A percentile compares a stretch with the other conserved stretches of the same genome.
phyloP scores from a whole-genome alignment of 2,888 invertebrate species.

The Rhamnusium bicolor region DNA sequence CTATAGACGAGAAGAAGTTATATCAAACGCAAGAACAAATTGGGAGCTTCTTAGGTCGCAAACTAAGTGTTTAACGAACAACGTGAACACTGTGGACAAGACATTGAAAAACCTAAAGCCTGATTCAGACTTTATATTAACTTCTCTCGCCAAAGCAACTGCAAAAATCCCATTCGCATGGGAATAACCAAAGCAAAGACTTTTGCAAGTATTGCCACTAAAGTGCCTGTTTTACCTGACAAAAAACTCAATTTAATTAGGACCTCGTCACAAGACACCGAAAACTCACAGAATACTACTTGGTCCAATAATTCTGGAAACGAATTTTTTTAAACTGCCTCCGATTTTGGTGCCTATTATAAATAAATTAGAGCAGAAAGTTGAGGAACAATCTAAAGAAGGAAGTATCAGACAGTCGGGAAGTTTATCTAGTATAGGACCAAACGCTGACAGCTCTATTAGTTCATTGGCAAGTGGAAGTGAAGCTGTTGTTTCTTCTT shows the following conservation, averaged over 20 bases:
- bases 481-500: slow-evolving; percentile 38
- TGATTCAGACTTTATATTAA: slow-evolving; percentile 68
- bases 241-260: slow-evolving; percentile 72
- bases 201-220: slow-evolving; percentile 48
- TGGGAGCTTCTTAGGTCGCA: slow-evolving; percentile 85
- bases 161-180: not conserved
- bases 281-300: slow-evolving; percentile 76
- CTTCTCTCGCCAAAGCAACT: slow-evolving; percentile 57
- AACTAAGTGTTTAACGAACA: slow-evolving; percentile 75
- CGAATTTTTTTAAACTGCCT: slow-evolving; percentile 77
- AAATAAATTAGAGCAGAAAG: slow-evolving; percentile 74
- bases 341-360: slow-evolving; percentile 82
- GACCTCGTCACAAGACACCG: slow-evolving; percentile 75
- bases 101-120: slow-evolving; percentile 65
- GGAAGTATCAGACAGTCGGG: slow-evolving; percentile 69
- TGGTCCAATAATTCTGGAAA: slow-evolving; percentile 72
- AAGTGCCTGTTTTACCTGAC: slow-evolving; percentile 72
- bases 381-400: slow-evolving; percentile 46
- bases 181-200: slow-evolving; percentile 56
- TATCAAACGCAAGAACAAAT: slow-evolving; percentile 89
- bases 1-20: slow-evolving; percentile 85
- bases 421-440: slow-evolving; percentile 81
- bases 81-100: slow-evolving; percentile 61
- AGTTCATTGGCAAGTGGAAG: slow-evolving; percentile 69
- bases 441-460: slow-evolving; percentile 77